Conservation (phyloP, 2,113 vertebrate species). For the Orientallactaga bullata region DNA sequence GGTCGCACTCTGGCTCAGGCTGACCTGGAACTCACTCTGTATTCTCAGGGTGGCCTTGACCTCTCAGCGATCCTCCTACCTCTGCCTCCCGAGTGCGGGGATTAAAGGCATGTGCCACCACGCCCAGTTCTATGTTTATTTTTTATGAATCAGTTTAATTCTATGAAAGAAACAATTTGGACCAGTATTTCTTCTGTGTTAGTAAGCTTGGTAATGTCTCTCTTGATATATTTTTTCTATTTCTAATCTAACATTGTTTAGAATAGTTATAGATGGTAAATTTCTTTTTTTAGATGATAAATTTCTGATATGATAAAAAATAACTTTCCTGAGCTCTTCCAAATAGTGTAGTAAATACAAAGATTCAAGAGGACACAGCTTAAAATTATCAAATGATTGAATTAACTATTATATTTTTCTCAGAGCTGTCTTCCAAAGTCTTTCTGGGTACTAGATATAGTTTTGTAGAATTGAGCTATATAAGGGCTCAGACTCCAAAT, state of each 20-base stretch:
- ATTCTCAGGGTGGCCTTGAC: too few relatives aligned
- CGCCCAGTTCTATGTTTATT: neutral
- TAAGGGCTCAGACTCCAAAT: conserved; percentile 34
- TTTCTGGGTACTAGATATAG: neutral
- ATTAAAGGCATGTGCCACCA: too few relatives aligned
- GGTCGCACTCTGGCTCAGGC: too few relatives aligned
- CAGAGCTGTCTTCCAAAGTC: neutral
- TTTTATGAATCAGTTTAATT: neutral
- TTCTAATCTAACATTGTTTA: conserved; percentile 33
- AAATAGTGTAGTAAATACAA: conserved; percentile 57
- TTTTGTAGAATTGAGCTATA: conserved; percentile 51
- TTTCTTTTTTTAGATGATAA: conserved; percentile 33
- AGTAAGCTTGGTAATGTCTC: conserved; percentile 19
- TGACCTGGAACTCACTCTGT: too few relatives aligned
- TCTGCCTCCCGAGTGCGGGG: too few relatives aligned
- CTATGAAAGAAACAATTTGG: neutral
- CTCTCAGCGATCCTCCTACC: too few relatives aligned
- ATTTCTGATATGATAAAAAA: conserved; percentile 4
- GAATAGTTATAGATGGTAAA: conserved; percentile 36
- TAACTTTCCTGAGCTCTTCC: neutral
- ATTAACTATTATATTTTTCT: conserved; percentile 26
- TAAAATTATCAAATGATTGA: neutral
- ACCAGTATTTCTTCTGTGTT: neutral
- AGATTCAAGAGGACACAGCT: neutral
- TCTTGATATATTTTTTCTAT: neutral